Evolutionary conservation across 92 coral and sea anemone species (phyloP).

Genomic region (Palythoa grandis): DNA sequence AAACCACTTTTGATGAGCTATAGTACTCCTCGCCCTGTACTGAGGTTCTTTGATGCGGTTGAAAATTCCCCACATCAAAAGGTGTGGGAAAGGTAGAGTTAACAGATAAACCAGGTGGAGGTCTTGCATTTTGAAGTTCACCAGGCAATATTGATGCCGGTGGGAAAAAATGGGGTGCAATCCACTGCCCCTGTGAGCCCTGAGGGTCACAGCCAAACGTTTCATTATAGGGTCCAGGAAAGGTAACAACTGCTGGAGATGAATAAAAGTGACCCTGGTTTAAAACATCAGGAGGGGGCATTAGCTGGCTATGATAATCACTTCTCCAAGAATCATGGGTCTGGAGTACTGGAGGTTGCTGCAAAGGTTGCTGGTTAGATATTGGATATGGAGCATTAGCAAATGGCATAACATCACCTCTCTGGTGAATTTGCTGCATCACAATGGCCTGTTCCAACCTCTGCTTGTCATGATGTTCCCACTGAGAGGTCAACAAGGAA

Average conservation of each 20-base stretch:
- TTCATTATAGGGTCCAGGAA: neutral
- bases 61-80: slow-evolving; percentile 6
- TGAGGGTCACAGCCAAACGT: neutral
- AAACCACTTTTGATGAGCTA: slow-evolving; percentile 9
- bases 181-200: neutral
- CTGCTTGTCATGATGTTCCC: neutral
- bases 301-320: neutral
- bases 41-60: neutral
- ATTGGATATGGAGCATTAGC: neutral
- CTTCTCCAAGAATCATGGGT: slow-evolving; percentile 17
- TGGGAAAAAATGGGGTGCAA: neutral
- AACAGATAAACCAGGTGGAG: neutral
- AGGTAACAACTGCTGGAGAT: neutral
- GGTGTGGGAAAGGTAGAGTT: neutral
- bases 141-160: neutral
- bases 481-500: neutral
- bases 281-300: neutral
- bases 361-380: slow-evolving; percentile 5
- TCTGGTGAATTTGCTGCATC: neutral
- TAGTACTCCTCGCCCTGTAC: neutral
- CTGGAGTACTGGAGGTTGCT: neutral
- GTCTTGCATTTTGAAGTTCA: neutral
- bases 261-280: neutral
- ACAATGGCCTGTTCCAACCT: neutral
- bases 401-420: neutral